Base-by-base conservation (phyloP, 2,888 invertebrate species). In the Polydesmus complanatus region DNA sequence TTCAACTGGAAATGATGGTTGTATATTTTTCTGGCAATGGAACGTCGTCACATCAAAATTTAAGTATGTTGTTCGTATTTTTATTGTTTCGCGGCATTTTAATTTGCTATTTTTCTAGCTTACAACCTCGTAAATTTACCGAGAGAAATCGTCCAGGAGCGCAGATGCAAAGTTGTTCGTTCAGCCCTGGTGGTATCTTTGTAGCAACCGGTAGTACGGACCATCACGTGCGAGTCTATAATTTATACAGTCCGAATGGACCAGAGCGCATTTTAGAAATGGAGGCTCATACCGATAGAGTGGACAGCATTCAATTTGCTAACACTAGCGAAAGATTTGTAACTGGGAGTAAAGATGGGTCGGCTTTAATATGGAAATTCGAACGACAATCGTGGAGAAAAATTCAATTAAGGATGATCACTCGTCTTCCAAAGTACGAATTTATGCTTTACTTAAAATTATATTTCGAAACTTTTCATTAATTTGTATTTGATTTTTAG, bases 231-330 rank as follows among this genome's bases (percentile, higher is more conserved):
- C 71, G 80, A 26, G 86, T 96, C n/a, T 97, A 95, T 72, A 81
- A 85, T 66, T 84, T 91, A 80, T 76, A 79, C 52, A 82, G 82
- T 0, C 82, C 84, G 25, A 85, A 85, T 69, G 86, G 85, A 0
- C 90, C 91, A 0, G 84, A 86, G 67, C 78, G 83, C 64, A 81
- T 88, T 63, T 74, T 85, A 56, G 88, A 90, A 75, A 80, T 82
- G 37, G 84, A 87, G 64, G 83, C 83, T n/a, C 93, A 94, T 72
- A 78, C 80, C 1, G 96, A 96, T 74, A 84, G 90, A 1, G 95
- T 97, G 26, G 96, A 98, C 77, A 92, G 92, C 60, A 86, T 98
- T 58, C 88, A 91, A 69, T 98, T 97, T 90, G 87, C 93, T 50
- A 91, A 94, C 74, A 78, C 79, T 51, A 88, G 89, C 0, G 79